A percentile compares a stretch with the other conserved stretches of the same genome.
These are phyloP conservation scores for Parascotia fuliginaria DNA, from an alignment of 2,888 invertebrate genomes.

Conservation along the genomic window DNA sequence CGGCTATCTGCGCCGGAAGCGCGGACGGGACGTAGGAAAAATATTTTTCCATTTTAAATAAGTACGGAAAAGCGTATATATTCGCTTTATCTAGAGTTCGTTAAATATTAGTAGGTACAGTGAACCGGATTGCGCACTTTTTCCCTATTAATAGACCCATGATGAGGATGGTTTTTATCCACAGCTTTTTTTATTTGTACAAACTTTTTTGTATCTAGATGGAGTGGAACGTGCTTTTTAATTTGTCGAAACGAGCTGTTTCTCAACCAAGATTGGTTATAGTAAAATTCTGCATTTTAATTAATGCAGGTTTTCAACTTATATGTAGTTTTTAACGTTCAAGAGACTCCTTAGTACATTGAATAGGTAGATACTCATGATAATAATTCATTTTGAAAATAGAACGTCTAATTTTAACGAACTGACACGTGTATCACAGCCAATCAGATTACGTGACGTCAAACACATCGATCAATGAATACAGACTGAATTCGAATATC, in stretches of 20 bases:
- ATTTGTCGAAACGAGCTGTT: constrained; percentile 47
- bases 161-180: constrained; percentile 58
- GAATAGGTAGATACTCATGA: too few species aligned
- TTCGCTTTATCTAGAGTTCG: constrained; percentile 80
- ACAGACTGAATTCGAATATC: constrained; percentile 49
- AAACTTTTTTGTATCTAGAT: constrained; percentile 53
- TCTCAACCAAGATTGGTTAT: constrained; percentile 32
- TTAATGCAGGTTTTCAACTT: constrained; percentile 11
- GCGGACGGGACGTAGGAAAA: constrained; percentile 70
- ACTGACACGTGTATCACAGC: constrained; percentile 7
- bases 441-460: constrained; percentile 34
- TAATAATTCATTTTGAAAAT: background rate
- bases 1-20: constrained; percentile 52
- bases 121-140: constrained; percentile 66
- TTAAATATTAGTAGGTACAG: constrained; percentile 77
- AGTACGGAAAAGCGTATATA: constrained; percentile 72
- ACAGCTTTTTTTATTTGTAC: constrained; percentile 6
- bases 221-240: constrained; percentile 61
- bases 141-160: constrained; percentile 73
- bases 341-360: background rate
- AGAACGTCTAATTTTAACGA: background rate
- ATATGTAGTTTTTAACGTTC: background rate
- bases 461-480: constrained; percentile 39
- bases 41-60: constrained; percentile 84
- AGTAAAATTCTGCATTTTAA: constrained; percentile 31